phyloP scores from a whole-genome alignment of 2,888 invertebrate species.

The Sminthurides aquaticus region DNA sequence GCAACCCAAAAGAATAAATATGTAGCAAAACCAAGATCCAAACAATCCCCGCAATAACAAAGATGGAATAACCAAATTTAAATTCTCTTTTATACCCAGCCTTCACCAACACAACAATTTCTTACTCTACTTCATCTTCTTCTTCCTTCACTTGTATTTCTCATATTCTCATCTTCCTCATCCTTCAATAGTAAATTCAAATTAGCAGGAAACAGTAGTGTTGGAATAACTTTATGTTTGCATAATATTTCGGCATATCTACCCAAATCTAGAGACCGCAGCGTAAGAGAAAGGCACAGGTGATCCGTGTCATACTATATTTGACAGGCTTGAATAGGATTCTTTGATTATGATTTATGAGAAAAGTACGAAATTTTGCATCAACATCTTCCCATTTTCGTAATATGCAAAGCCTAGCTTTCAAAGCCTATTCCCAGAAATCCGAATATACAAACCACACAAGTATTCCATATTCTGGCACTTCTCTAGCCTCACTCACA shows the following conservation, averaged over 20 bases:
- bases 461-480: too few species aligned
- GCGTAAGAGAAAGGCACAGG: not conserved
- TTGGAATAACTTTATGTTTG: too few species aligned
- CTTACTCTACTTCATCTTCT: not conserved
- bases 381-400: not conserved
- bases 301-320: not conserved
- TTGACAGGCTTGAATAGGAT: not conserved
- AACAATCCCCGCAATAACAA: not conserved
- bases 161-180: too few species aligned
- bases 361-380: not conserved
- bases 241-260: too few species aligned
- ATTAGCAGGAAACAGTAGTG: too few species aligned
- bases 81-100: not conserved
- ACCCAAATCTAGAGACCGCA: too few species aligned
- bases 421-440: too few species aligned
- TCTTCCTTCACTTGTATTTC: too few species aligned
- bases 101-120: not conserved
- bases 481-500: too few species aligned
- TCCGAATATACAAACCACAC: too few species aligned
- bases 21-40: not conserved
- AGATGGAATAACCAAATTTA: not conserved
- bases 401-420: too few species aligned
- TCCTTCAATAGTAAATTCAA: too few species aligned
- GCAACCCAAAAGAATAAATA: not conserved
- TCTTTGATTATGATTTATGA: not conserved